A percentile compares a stretch with the other conserved stretches of the same genome.
Evolutionary conservation across 64 coral and sea anemone genomes (phyloP).

Genomic region (Orbicella faveolata): DNA sequence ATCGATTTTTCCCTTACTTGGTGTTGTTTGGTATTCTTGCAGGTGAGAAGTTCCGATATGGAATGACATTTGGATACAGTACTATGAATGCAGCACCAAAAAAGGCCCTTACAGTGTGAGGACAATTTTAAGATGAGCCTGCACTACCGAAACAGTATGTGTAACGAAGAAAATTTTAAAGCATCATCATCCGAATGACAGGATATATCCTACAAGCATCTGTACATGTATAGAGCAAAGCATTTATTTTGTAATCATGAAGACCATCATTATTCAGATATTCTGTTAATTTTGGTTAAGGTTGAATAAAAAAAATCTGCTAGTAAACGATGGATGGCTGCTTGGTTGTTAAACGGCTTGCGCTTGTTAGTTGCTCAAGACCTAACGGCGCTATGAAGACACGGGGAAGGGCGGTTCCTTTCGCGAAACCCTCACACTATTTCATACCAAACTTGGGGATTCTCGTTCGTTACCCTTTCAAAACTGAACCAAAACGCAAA

Average conservation of each 20-base stretch:
- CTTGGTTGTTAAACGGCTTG: no score
- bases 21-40: not conserved
- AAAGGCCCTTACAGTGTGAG: constrained; percentile 56
- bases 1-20: not conserved
- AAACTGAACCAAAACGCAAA: no score
- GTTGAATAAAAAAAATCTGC: constrained; percentile 8
- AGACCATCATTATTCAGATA: not conserved
- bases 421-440: no score
- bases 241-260: constrained; percentile 20
- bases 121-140: not conserved
- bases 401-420: no score
- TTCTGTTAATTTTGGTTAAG: constrained; percentile 7
- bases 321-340: not conserved
- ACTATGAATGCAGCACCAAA: constrained; percentile 73
- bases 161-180: not conserved
- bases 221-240: not conserved
- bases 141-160: not conserved
- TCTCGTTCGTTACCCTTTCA: no score
- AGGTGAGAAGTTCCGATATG: constrained; percentile 97
- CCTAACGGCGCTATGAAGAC: no score
- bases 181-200: not conserved
- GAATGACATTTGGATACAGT: constrained; percentile 91
- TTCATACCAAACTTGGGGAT: no score
- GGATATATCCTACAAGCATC: not conserved
- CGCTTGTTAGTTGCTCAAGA: no score